A percentile compares a stretch with the other conserved stretches of the same genome.
phyloP scores from a whole-genome alignment of 2,888 invertebrate species.

The Dolomedes plantarius region DNA sequence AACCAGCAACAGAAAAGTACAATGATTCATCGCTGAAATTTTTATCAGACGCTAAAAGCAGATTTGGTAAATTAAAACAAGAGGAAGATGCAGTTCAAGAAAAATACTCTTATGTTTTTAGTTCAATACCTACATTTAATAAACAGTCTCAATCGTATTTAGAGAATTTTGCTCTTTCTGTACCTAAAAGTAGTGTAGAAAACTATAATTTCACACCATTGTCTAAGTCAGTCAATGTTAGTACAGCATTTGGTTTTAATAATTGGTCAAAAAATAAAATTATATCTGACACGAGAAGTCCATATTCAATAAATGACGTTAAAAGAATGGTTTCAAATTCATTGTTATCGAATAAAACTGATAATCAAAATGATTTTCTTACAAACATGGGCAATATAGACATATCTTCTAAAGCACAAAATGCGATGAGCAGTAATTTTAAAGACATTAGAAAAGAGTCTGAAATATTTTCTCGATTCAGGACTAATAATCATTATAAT shows the following conservation, averaged over 20 bases:
- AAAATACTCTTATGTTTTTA: conserved; percentile 45
- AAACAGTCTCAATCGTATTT: background rate
- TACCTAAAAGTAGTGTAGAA: background rate
- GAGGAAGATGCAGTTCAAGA: conserved; percentile 32
- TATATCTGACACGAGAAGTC: background rate
- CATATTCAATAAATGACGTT: background rate
- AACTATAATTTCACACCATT: background rate
- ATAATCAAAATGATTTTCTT: background rate
- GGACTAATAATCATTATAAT: too few relatives aligned
- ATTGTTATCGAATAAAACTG: background rate
- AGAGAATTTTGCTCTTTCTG: background rate
- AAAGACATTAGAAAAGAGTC: too few relatives aligned
- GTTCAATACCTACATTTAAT: background rate
- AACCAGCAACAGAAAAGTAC: conserved; percentile 72
- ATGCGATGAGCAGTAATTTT: too few relatives aligned
- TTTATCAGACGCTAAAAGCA: conserved; percentile 43
- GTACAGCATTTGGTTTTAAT: background rate
- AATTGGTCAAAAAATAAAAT: conserved; percentile 26
- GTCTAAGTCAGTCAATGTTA: background rate
- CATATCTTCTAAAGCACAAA: too few relatives aligned
- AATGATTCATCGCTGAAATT: conserved; percentile 44
- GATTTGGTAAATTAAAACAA: conserved; percentile 31
- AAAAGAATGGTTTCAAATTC: conserved; percentile 6
- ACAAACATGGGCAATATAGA: background rate
- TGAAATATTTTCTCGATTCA: too few relatives aligned